Percentiles rank a stretch among this genome's conserved stretches.
Evolutionary conservation across 2,888 invertebrate species (phyloP).

Genomic region (Junonia oenone): DNA sequence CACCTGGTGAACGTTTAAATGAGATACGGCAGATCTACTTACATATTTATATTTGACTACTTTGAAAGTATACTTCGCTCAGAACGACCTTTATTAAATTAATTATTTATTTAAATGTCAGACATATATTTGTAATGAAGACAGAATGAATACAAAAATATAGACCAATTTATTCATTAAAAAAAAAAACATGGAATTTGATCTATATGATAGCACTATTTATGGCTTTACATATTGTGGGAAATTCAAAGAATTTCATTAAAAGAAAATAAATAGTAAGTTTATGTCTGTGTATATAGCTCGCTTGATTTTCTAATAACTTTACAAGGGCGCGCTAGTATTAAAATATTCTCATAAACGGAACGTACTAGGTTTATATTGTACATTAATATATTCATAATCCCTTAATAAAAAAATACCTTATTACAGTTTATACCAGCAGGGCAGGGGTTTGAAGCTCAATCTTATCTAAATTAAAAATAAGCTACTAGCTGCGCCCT

Average conservation of each 20-base stretch:
- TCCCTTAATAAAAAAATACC: constrained; percentile 13
- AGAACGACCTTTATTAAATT: too few species aligned
- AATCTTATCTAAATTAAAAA: constrained; percentile 6
- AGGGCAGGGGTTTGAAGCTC: neutral
- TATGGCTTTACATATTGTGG: too few species aligned
- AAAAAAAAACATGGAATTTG: neutral
- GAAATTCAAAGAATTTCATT: neutral
- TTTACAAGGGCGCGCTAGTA: neutral
- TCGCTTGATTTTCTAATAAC: constrained; percentile 17
- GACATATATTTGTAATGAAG: too few species aligned
- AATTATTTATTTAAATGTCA: too few species aligned
- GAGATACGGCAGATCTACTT: constrained; percentile 55
- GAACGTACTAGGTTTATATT: constrained; percentile 1
- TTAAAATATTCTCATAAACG: constrained; percentile 7
- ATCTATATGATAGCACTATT: too few species aligned
- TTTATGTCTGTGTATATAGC: neutral
- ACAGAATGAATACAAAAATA: too few species aligned
- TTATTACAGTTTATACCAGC: constrained; percentile 4
- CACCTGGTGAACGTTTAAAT: constrained; percentile 75
- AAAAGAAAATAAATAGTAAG: neutral
- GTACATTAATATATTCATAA: constrained; percentile 1
- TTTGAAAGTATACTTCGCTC: neutral
- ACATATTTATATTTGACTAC: constrained; percentile 22
- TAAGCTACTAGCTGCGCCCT: neutral
- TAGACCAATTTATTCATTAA: too few species aligned